phyloP scores from a whole-genome alignment of 2,113 vertebrate species.

The Mobula hypostoma region DNA sequence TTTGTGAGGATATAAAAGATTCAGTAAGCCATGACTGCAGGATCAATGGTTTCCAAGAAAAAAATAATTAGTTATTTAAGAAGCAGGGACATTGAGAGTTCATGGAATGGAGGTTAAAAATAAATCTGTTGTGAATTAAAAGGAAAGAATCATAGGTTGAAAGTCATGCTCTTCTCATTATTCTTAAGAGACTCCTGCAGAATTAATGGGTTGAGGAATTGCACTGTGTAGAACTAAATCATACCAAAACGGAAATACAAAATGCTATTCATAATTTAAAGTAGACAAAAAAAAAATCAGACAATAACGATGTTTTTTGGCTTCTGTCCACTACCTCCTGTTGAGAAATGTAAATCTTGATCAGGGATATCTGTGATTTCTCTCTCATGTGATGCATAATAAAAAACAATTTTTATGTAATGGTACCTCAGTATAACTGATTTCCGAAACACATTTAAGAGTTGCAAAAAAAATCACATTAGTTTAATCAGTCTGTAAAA shows the following conservation, averaged over 20 bases:
- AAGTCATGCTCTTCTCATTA: neutral
- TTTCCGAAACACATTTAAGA: neutral
- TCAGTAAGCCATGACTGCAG: neutral
- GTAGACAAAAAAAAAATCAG: neutral
- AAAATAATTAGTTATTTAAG: neutral
- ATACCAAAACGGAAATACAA: neutral
- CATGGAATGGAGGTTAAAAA: neutral
- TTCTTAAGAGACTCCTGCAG: neutral
- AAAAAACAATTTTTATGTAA: neutral
- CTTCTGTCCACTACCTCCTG: neutral
- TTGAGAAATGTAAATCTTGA: neutral
- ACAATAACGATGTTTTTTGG: neutral
- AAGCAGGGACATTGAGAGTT: neutral
- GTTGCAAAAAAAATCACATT: too few species aligned
- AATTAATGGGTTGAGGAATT: neutral
- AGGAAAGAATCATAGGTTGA: neutral
- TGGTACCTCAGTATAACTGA: neutral
- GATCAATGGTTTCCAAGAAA: neutral
- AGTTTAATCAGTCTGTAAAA: too few species aligned
- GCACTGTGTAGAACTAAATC: neutral
- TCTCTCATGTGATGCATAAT: neutral
- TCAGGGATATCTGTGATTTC: neutral
- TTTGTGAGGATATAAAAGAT: neutral
- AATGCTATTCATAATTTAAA: neutral
- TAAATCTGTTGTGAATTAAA: neutral